Percentiles rank a stretch among this genome's conserved stretches.
Evolutionary conservation across 2,888 invertebrate genomes (phyloP).

Genomic region (Electrophaes corylata): DNA sequence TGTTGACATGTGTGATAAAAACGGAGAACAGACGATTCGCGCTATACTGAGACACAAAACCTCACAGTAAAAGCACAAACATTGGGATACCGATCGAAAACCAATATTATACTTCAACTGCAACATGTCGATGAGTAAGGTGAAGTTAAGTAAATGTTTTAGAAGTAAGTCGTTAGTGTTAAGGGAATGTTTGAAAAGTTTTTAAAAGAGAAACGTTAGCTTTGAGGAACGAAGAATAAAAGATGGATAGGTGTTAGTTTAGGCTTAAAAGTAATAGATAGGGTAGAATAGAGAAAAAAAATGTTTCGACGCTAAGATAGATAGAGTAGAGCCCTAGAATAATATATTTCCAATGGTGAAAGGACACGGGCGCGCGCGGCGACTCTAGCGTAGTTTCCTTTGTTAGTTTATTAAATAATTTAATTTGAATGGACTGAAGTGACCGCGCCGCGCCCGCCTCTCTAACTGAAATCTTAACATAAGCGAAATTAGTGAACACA

Average conservation of each 20-base stretch:
- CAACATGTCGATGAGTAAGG: slow-evolving; percentile 74
- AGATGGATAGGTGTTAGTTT: slow-evolving; percentile 73
- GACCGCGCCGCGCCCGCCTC: slow-evolving; percentile 58
- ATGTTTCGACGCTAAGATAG: slow-evolving; percentile 81
- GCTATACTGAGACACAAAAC: slow-evolving; percentile 24
- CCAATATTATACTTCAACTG: slow-evolving; percentile 72
- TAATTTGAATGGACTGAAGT: slow-evolving; percentile 82
- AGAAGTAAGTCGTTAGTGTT: slow-evolving; percentile 75
- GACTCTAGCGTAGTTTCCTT: slow-evolving; percentile 80
- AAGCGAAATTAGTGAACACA: slow-evolving; percentile 75
- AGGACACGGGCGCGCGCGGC: slow-evolving; percentile 55
- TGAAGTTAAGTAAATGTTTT: slow-evolving; percentile 81
- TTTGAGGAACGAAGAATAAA: slow-evolving; percentile 65
- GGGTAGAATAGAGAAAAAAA: slow-evolving; percentile 75
- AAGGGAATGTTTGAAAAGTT: slow-evolving; percentile 75
- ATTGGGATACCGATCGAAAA: slow-evolving; percentile 73
- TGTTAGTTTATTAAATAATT: slow-evolving; percentile 83
- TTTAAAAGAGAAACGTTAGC: slow-evolving; percentile 68
- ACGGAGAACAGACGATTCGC: slow-evolving; percentile 56
- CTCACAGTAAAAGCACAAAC: slow-evolving; percentile 65
- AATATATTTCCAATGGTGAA: slow-evolving; percentile 63
- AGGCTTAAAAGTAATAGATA: slow-evolving; percentile 79
- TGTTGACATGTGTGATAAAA: slow-evolving; percentile 68
- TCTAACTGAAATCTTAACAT: slow-evolving; percentile 45
- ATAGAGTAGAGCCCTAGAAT: slow-evolving; percentile 77